These are phyloP conservation scores for Oreamnos americanus DNA, from an alignment of 2,113 vertebrate genomes.

Conservation along the genomic window DNA sequence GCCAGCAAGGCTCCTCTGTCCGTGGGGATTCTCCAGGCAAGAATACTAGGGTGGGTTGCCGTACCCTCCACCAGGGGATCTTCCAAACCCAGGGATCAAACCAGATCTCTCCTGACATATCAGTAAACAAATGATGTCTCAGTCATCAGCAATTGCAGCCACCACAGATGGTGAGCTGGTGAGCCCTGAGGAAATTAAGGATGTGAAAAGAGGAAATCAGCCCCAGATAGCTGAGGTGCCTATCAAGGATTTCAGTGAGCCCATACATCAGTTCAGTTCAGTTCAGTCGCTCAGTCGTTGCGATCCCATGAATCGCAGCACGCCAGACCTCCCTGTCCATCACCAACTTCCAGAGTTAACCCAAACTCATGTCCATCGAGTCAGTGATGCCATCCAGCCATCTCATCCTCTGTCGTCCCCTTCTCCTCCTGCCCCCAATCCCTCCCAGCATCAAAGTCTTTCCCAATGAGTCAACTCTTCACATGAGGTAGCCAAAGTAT, in stretches of 20 bases:
- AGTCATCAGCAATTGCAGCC: not conserved
- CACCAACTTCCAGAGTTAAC: too few species aligned
- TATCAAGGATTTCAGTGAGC: not conserved
- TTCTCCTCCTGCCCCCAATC: too few species aligned
- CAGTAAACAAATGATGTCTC: not conserved
- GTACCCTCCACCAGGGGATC: not conserved
- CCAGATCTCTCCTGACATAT: not conserved
- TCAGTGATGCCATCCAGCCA: too few species aligned
- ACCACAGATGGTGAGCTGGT: not conserved
- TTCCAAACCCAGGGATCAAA: not conserved
- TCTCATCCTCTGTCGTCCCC: too few species aligned
- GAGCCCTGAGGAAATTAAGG: not conserved
- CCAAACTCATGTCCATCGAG: too few species aligned
- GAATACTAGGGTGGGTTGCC: not conserved
- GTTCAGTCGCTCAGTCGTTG: too few species aligned
- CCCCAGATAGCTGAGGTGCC: not conserved
- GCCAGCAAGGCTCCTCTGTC: not conserved
- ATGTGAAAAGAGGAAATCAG: not conserved
- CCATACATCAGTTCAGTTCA: not conserved
- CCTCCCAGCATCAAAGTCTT: too few species aligned
- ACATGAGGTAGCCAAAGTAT: too few species aligned
- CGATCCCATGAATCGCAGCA: too few species aligned
- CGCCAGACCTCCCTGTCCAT: too few species aligned
- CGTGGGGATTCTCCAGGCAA: not conserved
- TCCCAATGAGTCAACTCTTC: too few species aligned